phyloP scores from a whole-genome alignment of 2,888 invertebrate genomes.

The Stratiomys singularior region DNA sequence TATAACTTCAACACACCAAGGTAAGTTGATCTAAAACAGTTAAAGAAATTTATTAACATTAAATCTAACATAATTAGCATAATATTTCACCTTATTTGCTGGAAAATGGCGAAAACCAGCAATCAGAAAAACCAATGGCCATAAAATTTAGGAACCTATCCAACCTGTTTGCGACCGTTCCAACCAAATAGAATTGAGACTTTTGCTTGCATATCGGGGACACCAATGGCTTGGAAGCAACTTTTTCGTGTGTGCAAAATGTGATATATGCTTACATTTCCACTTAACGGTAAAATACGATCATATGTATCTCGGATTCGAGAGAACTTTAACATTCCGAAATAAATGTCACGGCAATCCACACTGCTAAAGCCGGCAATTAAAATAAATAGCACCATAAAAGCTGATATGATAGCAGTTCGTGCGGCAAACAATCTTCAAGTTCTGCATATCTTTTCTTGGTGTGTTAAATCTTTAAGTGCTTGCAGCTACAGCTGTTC shows the following conservation, averaged over 20 bases:
- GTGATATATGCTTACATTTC: constrained; percentile 31
- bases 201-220: no score
- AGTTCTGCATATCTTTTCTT: neutral
- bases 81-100: no score
- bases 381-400: constrained; percentile 7
- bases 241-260: constrained; percentile 20
- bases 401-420: neutral
- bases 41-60: neutral
- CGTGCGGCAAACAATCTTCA: neutral
- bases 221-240: no score
- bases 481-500: neutral
- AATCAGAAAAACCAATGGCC: no score
- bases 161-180: no score
- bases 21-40: neutral
- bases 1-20: no score
- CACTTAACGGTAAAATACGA: constrained; percentile 34
- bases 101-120: no score
- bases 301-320: neutral
- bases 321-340: constrained; percentile 49
- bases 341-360: constrained; percentile 49
- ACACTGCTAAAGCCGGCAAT: constrained; percentile 14
- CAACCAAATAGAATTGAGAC: no score
- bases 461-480: neutral
- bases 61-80: neutral
- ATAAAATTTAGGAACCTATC: no score